Evolutionary conservation across 1,140 invertebrate species (phyloP).

Genomic region (Bombus superbus): DNA sequence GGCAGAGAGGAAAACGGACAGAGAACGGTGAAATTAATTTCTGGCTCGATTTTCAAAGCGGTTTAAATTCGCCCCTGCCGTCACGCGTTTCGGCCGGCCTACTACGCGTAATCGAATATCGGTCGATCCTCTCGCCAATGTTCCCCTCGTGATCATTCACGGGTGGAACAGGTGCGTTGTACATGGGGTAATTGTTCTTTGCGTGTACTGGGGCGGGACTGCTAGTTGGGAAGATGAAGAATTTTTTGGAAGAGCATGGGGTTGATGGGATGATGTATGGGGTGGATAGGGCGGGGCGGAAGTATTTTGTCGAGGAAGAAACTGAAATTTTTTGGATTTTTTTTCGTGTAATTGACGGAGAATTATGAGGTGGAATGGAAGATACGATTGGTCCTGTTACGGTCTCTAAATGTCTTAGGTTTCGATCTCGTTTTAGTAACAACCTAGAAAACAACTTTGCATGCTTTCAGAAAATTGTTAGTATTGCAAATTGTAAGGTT

Average conservation of each 20-base stretch:
- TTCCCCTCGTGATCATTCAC: neutral
- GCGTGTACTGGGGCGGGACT: neutral
- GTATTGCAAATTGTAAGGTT: neutral
- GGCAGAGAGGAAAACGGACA: neutral
- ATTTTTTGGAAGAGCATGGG: neutral
- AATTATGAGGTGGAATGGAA: neutral
- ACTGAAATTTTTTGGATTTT: neutral
- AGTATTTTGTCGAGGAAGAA: neutral
- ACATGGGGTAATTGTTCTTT: conserved; percentile 17
- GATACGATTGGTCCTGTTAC: neutral
- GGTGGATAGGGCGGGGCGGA: neutral
- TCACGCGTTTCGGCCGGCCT: neutral
- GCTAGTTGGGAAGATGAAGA: neutral
- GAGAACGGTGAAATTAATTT: conserved; percentile 45
- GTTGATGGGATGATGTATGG: no score
- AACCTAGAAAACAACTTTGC: neutral
- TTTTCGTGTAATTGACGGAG: neutral
- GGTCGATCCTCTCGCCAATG: conserved; percentile 1
- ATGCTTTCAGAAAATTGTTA: no score
- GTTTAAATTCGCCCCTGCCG: conserved; percentile 10
- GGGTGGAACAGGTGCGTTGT: conserved; percentile 3
- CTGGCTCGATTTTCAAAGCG: conserved; percentile 55
- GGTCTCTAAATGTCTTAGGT: neutral
- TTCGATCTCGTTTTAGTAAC: neutral
- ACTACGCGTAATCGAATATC: conserved; percentile 35